Percentiles rank a stretch among this genome's conserved stretches.
Evolutionary conservation across 2,888 invertebrate genomes (phyloP).

Genomic region (Melitaea athalia): DNA sequence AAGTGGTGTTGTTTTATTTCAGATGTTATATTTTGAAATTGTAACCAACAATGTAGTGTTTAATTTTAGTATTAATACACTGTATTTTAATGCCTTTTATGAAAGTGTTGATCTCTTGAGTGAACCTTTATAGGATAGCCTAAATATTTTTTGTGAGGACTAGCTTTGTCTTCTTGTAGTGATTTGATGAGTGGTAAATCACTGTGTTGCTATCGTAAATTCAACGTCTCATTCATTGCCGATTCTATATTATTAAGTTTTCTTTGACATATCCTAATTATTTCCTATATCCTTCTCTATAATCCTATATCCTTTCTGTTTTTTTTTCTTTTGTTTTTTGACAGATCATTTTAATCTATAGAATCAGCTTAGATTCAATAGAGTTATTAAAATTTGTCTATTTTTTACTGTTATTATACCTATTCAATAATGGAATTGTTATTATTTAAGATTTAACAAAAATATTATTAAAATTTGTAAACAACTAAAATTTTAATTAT

Average conservation of each 20-base stretch:
- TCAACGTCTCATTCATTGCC: background rate
- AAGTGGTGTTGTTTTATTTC: background rate
- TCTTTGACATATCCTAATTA: background rate
- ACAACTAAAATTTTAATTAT: background rate
- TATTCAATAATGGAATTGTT: background rate
- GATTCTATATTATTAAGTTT: background rate
- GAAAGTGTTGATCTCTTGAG: conserved; percentile 58
- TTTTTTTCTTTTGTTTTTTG: background rate
- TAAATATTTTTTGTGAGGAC: background rate
- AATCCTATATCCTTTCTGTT: background rate
- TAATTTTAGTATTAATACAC: background rate
- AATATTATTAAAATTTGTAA: background rate
- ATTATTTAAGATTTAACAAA: background rate
- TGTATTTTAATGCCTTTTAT: conserved; percentile 41
- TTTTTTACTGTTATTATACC: background rate
- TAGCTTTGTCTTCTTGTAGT: background rate
- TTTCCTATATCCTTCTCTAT: no score
- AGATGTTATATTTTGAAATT: conserved; percentile 2
- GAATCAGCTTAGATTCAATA: background rate
- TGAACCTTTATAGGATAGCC: conserved; percentile 29
- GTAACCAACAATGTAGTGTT: background rate
- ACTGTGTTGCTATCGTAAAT: background rate
- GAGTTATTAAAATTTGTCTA: background rate
- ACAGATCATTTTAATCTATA: background rate
- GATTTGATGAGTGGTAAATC: background rate